Base-by-base conservation (phyloP, 2,888 invertebrate genomes). In the Pollenia angustigena region DNA sequence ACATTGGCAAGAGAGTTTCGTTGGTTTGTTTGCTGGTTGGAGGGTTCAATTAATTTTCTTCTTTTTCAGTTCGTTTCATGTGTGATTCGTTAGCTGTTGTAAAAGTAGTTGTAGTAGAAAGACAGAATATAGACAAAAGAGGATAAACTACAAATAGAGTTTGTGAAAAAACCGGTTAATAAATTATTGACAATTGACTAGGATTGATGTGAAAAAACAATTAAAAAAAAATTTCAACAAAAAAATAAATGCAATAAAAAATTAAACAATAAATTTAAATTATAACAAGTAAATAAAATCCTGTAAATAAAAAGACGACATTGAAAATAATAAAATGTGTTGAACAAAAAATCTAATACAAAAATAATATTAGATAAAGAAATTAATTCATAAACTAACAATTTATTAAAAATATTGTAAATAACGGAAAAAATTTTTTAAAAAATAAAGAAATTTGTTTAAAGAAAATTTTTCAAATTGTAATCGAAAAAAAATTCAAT, bases 91-190 rank as follows among this genome's bases (percentile, higher is more conserved):
- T 76, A 18, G 82, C 69, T 69, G 69, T 82, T 76, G 76, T 69
- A 82, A 58, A 69, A 68, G 89, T 90, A 89, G 89, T 91, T 90
- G 91, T 91, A 92, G 91, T 90, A 88, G 90, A 92, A 88, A 88
- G 87, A 88, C 46, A 75, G 48, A 88, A 74, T 14, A 81, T 54
- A 46, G 74, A 72, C 56, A 87, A 81, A 75, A 87, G 71, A 69
- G 85, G 44, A 85, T 80, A 75, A 56, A 78, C 66, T 81, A 58
- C 50, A 66, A 32, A 6, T 16, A 54, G 52, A 50, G 80, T 76
- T 81, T 90, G 89, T 89, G 90, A 89, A 92, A 91, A 80, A 92
- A 92, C 92, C 92, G 92, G 92, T 92, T 92, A 91, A 91, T 91
- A 91, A 92, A 91, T 91, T 91, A 90, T 90, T 91, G 90, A 89